Evolutionary conservation across 2,113 vertebrate species (phyloP), one percentile per base, ranked within the genome.

Genomic region (Chrysochloris asiatica): DNA sequence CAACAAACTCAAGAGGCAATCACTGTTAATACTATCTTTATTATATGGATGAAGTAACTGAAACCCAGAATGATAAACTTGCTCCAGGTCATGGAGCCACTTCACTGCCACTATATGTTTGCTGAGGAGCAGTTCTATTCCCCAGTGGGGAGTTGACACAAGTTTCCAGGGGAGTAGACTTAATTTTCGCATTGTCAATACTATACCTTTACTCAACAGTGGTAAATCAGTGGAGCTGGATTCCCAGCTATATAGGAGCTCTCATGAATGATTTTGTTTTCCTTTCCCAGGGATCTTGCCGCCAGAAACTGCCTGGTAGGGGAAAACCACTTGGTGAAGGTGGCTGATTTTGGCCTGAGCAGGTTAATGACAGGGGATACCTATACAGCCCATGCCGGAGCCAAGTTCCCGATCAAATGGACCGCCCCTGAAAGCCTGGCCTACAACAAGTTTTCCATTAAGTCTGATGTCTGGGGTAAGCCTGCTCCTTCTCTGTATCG

Each of bases 381-480:
- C 0, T 99, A 99, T 96, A 99, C 99, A 0, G 99, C 99, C 88
- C 99, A 99, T 0, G 99, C 99, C 0, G 99, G 99, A 78, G 99
- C 99, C 73, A 99, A 99, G 90, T 99, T 99, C 97, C 99, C 99
- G 13, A 99, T 99, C 97, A 99, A 99, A 95, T 99, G 99, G 99
- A 99, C 99, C 0, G 99, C 99, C 0, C 99, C 99, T 0, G 99
- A 99, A 92, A 99, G 99, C 96, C 98, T 99, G 96, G 99, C 99
- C 93, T 99, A 99, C 97, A 99, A 99, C 97, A 99, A 99, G 95
- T 99, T 99, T 97, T 99, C 99, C 93, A 99, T 99, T 93, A 99
- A 99, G 95, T 99, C 99, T 0, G 99, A 99, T 0, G 99, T 99
- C 93, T 99, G 99, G 99, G 99, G 99, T 99, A 96, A 98, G 54